Evolutionary conservation across 2,113 vertebrate species (phyloP).

Genomic region (Grammomys dolichurus): DNA sequence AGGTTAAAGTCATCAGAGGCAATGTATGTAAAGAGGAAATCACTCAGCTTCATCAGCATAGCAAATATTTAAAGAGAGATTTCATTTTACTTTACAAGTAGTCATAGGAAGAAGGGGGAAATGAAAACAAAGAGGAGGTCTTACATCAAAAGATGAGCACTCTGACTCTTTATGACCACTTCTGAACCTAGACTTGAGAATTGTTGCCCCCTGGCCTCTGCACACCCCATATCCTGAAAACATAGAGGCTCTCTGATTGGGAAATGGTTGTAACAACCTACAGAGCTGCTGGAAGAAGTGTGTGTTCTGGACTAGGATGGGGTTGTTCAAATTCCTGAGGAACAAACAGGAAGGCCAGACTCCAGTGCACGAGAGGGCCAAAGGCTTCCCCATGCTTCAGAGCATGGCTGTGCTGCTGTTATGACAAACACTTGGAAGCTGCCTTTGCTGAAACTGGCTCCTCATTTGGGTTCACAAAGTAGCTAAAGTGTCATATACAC

Average conservation of each 20-base stretch:
- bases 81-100: background rate
- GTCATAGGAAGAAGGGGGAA: background rate
- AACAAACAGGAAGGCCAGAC: background rate
- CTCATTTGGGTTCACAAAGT: background rate
- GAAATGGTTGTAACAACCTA: background rate
- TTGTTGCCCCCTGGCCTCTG: background rate
- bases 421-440: background rate
- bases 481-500: background rate
- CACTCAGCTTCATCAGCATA: background rate
- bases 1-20: background rate
- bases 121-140: background rate
- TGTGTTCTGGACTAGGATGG: background rate
- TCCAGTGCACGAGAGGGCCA: background rate
- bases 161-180: background rate
- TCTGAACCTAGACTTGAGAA: background rate
- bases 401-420: background rate
- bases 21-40: background rate
- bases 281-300: background rate
- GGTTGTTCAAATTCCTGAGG: background rate
- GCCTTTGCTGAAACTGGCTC: background rate
- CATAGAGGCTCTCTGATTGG: background rate
- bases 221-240: background rate
- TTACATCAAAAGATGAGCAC: background rate
- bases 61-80: background rate
- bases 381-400: background rate